phyloP scores from a whole-genome alignment of 2,797 vertebrate species.

The Parauchenoglanis ngamensis region DNA sequence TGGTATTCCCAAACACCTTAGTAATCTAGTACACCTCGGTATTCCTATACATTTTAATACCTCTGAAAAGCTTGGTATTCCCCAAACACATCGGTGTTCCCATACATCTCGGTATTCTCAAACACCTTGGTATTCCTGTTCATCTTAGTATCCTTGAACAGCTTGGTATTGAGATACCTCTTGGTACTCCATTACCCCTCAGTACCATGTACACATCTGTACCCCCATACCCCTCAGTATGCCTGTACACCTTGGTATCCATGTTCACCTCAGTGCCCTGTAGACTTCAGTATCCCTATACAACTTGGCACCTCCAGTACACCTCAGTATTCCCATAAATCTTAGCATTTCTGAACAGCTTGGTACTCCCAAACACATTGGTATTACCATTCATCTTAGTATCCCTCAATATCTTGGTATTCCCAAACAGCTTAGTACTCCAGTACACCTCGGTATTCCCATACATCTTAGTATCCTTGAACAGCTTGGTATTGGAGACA shows the following conservation, averaged over 20 bases:
- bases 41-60: not conserved
- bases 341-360: not conserved
- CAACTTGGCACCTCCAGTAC: not conserved
- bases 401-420: too few species aligned
- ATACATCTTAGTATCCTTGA: not conserved
- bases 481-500: not conserved
- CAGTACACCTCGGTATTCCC: not conserved
- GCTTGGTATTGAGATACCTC: too few species aligned
- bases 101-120: not conserved
- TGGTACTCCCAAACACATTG: too few species aligned
- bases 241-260: not conserved
- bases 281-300: not conserved
- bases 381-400: not conserved
- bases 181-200: too few species aligned
- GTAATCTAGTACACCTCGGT: not conserved
- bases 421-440: too few species aligned
- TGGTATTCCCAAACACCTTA: too few species aligned
- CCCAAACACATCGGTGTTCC: not conserved
- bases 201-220: not conserved
- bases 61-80: not conserved
- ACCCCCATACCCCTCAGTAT: not conserved
- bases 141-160: not conserved
- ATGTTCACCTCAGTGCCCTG: too few species aligned
- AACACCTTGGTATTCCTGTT: too few species aligned
- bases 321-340: not conserved